Evolutionary conservation across 2,797 vertebrate species (phyloP).

Genomic region (Cichlasoma orientale): DNA sequence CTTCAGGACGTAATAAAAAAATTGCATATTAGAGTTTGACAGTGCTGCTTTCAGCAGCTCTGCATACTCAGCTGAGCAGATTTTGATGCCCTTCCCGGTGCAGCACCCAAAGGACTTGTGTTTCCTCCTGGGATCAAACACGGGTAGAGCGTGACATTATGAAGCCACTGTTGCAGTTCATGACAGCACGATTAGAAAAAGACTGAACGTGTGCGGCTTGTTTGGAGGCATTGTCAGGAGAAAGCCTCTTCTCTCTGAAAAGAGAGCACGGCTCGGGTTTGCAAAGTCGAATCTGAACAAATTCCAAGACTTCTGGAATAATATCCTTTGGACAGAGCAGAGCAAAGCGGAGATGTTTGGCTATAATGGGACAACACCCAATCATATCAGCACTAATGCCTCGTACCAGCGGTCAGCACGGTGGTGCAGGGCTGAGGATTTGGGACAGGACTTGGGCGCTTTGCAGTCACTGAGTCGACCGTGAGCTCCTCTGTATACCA

Average conservation of each 20-base stretch:
- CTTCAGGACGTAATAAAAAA: not conserved
- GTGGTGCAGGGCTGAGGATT: not conserved
- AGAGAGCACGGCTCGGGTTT: not conserved
- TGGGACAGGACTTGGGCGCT: not conserved
- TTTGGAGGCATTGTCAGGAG: not conserved
- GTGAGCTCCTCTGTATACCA: not conserved
- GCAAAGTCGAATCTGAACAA: not conserved
- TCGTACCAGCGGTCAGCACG: not conserved
- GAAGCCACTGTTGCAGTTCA: not conserved
- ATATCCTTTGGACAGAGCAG: too few relatives aligned
- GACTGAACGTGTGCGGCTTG: not conserved
- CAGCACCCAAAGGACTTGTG: not conserved
- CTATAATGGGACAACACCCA: too few relatives aligned
- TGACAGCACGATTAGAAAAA: not conserved
- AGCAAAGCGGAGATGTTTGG: too few relatives aligned
- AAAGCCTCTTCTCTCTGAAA: not conserved
- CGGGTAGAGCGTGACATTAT: not conserved
- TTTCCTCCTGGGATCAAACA: not conserved
- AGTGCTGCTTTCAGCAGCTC: not conserved
- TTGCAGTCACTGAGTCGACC: not conserved
- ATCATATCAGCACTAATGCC: not conserved
- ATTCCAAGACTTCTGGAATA: not conserved
- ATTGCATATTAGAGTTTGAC: not conserved
- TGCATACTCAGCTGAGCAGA: not conserved
- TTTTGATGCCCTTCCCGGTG: not conserved